Evolutionary conservation across 1,140 invertebrate species (phyloP), one percentile per base, ranked within the genome.

Genomic region (Pararge aegeria): DNA sequence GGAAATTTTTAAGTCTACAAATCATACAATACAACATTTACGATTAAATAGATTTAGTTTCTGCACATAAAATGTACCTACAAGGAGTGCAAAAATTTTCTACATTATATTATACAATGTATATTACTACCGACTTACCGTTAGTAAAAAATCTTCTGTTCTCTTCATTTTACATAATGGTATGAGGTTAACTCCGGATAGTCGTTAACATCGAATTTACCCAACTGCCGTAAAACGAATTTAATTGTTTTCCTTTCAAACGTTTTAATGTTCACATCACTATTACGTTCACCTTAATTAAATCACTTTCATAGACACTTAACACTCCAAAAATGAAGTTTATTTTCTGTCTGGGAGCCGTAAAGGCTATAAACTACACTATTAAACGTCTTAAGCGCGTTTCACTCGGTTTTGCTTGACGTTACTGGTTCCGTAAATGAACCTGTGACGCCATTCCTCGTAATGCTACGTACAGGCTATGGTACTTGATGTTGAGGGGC

Each of bases 391-490:
- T 70, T 69, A 78, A 18, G 68, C 51, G 21, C 74, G 72, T 52
- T 71, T 77, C 21, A 67, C 49, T 55, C 66, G 63, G 61, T 62
- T 68, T 21, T 27, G 10, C 53, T 71, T 81, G 66, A 65, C 56
- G 69, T 58, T 56, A 44, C 51, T 57, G 61, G 78, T 67, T 64
- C 85, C 85, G 65, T 76, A 88, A 55, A 88, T 88, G 82, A 88
- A 88, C 72, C 80, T 58, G 5, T 70, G 67, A 0, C 84, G 74
- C 86, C 87, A 89, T 15, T 74, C 73, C 52, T 83, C 84, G 73
- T 89, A 87, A 51, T 87, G 84, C 84, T 89, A 89, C 78, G 87
- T 87, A 53, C 84, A 86, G 5, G 70, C 83, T 5, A 89, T 85
- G 20, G 61, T 73, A 68, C 59, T 79, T 0, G 86, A 83, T 0